phyloP scores from a whole-genome alignment of 2,113 vertebrate genomes.

The Papio anubis region DNA sequence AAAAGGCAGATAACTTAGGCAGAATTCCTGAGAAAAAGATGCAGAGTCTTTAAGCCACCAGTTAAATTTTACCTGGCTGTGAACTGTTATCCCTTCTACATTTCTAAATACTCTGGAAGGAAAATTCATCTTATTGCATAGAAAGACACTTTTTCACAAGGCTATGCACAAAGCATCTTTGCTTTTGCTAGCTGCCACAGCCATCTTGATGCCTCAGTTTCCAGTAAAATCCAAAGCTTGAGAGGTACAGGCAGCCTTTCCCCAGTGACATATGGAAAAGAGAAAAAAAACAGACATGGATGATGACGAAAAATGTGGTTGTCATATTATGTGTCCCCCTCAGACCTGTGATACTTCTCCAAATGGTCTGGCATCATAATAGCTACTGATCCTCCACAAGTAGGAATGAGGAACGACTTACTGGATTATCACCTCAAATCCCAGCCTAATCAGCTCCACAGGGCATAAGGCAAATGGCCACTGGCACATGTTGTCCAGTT shows the following conservation, averaged over 20 bases:
- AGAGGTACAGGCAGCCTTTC: background rate
- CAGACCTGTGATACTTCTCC: background rate
- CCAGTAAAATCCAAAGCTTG: background rate
- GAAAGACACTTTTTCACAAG: background rate
- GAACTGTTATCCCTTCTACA: background rate
- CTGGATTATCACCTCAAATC: background rate
- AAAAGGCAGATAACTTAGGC: background rate
- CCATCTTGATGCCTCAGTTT: background rate
- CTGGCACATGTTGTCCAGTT: background rate
- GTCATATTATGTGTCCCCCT: background rate
- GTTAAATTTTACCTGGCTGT: background rate
- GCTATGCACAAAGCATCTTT: background rate
- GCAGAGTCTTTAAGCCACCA: background rate
- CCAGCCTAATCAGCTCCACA: background rate
- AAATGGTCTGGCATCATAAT: background rate
- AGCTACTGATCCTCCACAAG: background rate
- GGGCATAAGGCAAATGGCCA: background rate
- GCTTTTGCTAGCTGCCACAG: background rate
- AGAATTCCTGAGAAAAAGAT: constrained; percentile 54
- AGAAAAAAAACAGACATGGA: background rate
- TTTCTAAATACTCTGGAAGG: background rate
- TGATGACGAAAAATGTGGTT: background rate
- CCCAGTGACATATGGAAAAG: background rate
- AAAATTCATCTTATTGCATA: background rate
- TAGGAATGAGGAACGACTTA: background rate